Evolutionary conservation across 1,140 invertebrate genomes (phyloP), one percentile per base, ranked within the genome.

Genomic region (Euura saliciscinereae): DNA sequence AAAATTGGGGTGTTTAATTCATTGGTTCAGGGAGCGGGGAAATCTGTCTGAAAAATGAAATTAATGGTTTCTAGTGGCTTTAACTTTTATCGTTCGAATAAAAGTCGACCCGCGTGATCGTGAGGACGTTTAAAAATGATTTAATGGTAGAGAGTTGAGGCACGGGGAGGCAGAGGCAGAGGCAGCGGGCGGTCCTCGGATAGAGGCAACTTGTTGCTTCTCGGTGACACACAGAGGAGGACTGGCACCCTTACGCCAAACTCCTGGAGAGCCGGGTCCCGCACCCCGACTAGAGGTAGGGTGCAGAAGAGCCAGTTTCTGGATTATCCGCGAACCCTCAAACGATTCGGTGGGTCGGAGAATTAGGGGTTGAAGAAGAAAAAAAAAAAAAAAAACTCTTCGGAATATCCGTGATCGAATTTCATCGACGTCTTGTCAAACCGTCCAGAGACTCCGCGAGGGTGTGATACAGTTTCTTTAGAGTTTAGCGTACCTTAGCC

Each of bases 81-180:
- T 68, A 6, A 66, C 71, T 74, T 76, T 78, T 80, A 80, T 79
- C 73, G 75, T 74, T 76, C 71, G 73, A 76, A 78, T 81, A 76
- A 80, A 81, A 79, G 77, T 81, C 75, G 66, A 72, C 77, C 51
- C 72, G 76, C 44, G 73, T 69, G 74, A 79, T 81, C 77, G 77
- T 73, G 76, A 79, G 77, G 73, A 80, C 77, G 75, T 79, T 82
- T 80, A 82, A 82, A 82, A 82, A 82, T 82, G 80, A 82, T 81
- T 82, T 79, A 80, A 79, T 79, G 75, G 46, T 59, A 44, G 44
- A 68, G 51, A n/a, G 51, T 8, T 7, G 44, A 44, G 75, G 65
- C 68, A 71, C 68, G 13, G 45, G 51, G 6, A 45, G 69, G 43
- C 45, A 43, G 69, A 51, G 68, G 70, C 75, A 71, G 65, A 66